Base-by-base conservation (phyloP, 2,797 vertebrate species). In the Phoebastria nigripes region DNA sequence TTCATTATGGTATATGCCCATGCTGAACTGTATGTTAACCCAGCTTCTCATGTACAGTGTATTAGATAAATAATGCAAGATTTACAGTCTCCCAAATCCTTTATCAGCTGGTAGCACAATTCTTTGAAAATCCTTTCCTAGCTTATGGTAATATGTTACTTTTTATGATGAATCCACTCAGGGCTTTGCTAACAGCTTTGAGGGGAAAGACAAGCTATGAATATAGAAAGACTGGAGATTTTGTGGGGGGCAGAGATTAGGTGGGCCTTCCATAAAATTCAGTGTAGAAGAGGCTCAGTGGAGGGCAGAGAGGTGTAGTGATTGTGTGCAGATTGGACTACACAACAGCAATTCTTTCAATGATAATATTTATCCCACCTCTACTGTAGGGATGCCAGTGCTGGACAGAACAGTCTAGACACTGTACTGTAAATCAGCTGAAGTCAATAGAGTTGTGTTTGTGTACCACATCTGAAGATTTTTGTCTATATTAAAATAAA, bases 71-170 rank as follows among this genome's bases (percentile, higher is more conserved):
- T 95, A 96, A 97, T 91, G 80, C 61, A 83, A 89, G 85, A 93
- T 93, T 96, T 95, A 82, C 71, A 93, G 84, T 65, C 92, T 96
- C 80, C 84, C 79, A 97, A 97, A 95, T 97, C 96, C 93, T 98
- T 97, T 97, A 97, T 96, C 97, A 97, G 90, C 94, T 96, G 74
- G 77, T 95, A 96, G 79, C 92, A 97, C 74, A 95, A 92, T 90
- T 94, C 88, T 97, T 93, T 44, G 82, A 95, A 97, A 97, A 96
- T 91, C 71, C 49, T 95, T 94, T 96, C 63, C 51, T 93, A 72
- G 84, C 76, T 97, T 92, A 63, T 90, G 85, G 89, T 93, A 95
- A 90, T 78, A 71, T 67, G 39, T 61, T 86, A 63, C 44, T 83
- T 97, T 96, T 96, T 89, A 76, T 91, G 63, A 76, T 84, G 73